These are phyloP conservation scores for Hemaris fuciformis DNA, from an alignment of 2,888 invertebrate species.

Conservation along the genomic window DNA sequence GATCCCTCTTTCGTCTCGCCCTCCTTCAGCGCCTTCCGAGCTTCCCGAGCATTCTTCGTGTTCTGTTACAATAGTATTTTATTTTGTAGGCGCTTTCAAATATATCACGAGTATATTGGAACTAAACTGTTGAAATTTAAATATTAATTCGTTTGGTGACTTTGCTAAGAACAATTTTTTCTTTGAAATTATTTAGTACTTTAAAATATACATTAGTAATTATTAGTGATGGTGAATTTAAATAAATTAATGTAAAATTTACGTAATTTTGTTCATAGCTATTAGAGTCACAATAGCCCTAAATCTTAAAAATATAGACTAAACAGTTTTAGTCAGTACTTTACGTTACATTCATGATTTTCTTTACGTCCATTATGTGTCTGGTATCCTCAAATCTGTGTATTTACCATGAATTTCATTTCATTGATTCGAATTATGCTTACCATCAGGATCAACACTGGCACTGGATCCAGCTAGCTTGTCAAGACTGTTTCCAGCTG, in stretches of 20 bases:
- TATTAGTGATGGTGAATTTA: too few species aligned
- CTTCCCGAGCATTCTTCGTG: slow-evolving; percentile 81
- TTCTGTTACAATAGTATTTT: slow-evolving; percentile 50
- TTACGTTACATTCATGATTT: too few species aligned
- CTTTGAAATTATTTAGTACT: neutral
- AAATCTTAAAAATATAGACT: too few species aligned
- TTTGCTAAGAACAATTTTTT: neutral
- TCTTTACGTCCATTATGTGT: too few species aligned
- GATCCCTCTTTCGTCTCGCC: slow-evolving; percentile 85
- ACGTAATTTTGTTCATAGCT: too few species aligned
- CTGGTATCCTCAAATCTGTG: too few species aligned
- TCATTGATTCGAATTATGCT: too few species aligned
- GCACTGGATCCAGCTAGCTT: slow-evolving; percentile 86
- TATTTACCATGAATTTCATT: too few species aligned
- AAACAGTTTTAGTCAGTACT: too few species aligned
- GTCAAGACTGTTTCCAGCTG: slow-evolving; percentile 87
- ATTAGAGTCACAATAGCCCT: too few species aligned
- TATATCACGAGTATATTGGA: neutral
- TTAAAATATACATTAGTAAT: too few species aligned
- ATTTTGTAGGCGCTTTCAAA: neutral
- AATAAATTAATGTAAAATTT: too few species aligned
- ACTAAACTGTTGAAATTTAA: neutral
- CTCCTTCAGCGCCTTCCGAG: slow-evolving; percentile 67
- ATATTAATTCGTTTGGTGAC: neutral
- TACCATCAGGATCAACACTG: slow-evolving; percentile 83